Evolutionary conservation across 2,888 invertebrate genomes (phyloP), one percentile per base, ranked within the genome.

Genomic region (Nymphalis polychloros): DNA sequence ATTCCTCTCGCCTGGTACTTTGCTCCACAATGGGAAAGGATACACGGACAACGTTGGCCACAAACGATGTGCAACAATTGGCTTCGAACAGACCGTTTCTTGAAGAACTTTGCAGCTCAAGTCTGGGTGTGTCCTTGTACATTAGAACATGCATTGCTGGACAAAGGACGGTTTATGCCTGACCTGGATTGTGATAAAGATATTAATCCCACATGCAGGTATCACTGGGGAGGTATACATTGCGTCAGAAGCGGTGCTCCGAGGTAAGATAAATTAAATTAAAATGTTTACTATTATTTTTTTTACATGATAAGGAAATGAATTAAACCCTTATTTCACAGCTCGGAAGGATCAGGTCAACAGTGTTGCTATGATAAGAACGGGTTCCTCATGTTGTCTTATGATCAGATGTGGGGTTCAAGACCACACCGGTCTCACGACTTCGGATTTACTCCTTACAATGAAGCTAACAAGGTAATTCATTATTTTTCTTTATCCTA

Each of bases 281-380:
- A 23, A 23, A 23, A 23, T 1, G 2, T 59, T 55, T 23, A n/a
- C 13, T 41, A 4, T 10, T 41, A 0, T 4, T 3, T 41, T 13
- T 41, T 13, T 41, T 41, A 41, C 13, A 41, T 3, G 13, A 13
- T 13, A 13, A 41, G 41, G 13, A 4, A 8, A 41, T 48, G n/a
- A 41, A 31, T 31, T 35, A 23, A 27, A 31, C 17, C 16, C 49
- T 31, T 13, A 62, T 48, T 52, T 74, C 59, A 20, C 59, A 97
- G 97, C 71, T 86, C 95, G 68, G 97, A 97, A 86, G 98, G 98
- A 41, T 96, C 97, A 1, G 99, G 98, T 64, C 99, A 99, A 82
- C 98, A 99, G 82, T 99, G 99, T 80, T 99, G 99, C 84, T 99
- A 99, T 84, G 98, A 98, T 85, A 97, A 97, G 81, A 96, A 97